Conservation (phyloP, 2,113 vertebrate genomes). For the Sinosuthora webbiana region DNA sequence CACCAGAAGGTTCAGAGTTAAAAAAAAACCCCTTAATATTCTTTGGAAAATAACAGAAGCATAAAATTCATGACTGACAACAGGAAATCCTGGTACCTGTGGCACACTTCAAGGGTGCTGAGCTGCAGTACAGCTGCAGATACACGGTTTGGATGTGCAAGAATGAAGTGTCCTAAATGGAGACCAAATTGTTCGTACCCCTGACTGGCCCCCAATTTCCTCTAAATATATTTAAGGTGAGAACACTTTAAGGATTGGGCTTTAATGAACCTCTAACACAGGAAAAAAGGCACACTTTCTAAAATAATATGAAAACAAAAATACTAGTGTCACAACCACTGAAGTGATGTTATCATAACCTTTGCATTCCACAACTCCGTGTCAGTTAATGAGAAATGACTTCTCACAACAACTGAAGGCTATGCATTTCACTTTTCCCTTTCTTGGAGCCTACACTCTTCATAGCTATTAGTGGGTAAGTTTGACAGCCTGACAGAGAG, state of each 20-base stretch:
- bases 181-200: rapidly evolving
- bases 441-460: background rate
- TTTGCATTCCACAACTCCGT: background rate
- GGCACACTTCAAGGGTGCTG: background rate
- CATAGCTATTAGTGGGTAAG: background rate
- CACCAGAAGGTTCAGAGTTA: background rate
- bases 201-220: background rate
- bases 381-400: background rate
- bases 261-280: background rate
- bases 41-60: background rate
- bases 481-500: slow-evolving; percentile 31
- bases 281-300: background rate
- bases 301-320: background rate
- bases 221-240: background rate
- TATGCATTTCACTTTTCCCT: background rate
- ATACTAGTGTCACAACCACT: background rate
- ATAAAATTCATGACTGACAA: background rate
- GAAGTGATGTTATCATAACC: background rate
- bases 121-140: background rate
- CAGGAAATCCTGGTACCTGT: background rate
- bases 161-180: background rate
- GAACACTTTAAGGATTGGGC: background rate
- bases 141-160: background rate
- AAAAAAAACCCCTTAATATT: background rate
- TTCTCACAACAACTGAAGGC: slow-evolving; percentile 2